These are phyloP conservation scores for Magallana ariakensis DNA, from an alignment of 1,140 invertebrate species.

Conservation along the genomic window DNA sequence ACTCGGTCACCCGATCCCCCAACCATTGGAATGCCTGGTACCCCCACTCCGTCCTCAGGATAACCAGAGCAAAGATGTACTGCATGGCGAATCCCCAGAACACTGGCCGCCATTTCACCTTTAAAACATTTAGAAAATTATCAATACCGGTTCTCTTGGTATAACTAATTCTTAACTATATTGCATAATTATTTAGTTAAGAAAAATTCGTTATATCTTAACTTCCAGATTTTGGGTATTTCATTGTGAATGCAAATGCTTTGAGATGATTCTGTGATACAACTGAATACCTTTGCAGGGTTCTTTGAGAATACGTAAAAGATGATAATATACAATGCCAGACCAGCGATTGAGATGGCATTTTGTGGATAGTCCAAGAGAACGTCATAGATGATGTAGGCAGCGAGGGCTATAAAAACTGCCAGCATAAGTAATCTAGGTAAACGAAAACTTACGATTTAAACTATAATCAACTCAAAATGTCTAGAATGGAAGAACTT, in stretches of 20 bases:
- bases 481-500: no score
- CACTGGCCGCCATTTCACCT: conserved; percentile 79
- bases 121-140: conserved; percentile 8
- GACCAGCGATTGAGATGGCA: conserved; percentile 71
- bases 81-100: conserved; percentile 58
- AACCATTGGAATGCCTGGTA: conserved; percentile 89
- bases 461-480: no score
- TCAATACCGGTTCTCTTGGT: no score
- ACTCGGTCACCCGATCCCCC: conserved; percentile 86
- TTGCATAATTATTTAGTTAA: no score
- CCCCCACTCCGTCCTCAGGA: conserved; percentile 91
- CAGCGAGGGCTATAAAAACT: conserved; percentile 58
- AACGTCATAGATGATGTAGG: conserved; percentile 71
- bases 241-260: no score
- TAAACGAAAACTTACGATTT: not conserved
- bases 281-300: conserved; percentile 64
- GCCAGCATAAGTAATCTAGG: conserved; percentile 60
- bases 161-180: no score
- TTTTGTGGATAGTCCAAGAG: conserved; percentile 68
- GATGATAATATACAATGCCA: conserved; percentile 67
- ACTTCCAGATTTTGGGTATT: no score
- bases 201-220: no score
- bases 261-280: no score
- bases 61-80: conserved; percentile 88
- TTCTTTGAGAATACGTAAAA: conserved; percentile 74